Base-by-base conservation (phyloP, 2,797 vertebrate genomes). In the Sparidentex hasta region DNA sequence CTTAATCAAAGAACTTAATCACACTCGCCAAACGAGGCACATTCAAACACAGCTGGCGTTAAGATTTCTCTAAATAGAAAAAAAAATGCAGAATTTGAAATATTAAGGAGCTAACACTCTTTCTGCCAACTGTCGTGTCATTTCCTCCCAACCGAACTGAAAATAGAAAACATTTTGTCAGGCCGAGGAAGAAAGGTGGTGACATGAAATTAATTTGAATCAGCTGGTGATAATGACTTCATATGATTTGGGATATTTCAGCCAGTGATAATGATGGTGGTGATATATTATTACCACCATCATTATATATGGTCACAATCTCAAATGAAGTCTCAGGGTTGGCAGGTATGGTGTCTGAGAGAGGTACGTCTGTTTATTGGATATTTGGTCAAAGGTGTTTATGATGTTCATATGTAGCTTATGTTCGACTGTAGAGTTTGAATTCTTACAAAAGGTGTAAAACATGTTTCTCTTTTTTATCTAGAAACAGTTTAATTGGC, bases 61-160 rank as follows among this genome's bases (percentile, higher is more conserved):
- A 56, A 51, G 33, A 48, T 61, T 54, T 74, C 38, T 74, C n/a
- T 12, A 41, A 69, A 69, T 56, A 62, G 47, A 52, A 23, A 18
- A 59, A 54, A 41, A 33, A 17, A 44, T 7, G 57, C 12, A 43
- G 25, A n/a, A 69, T 2, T 55, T 29, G 18, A 43, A n/a, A 7
- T 29, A 7, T 61, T n/a, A 55, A 25, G 38, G 18, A 64, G 41
- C 55, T 20, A 16, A 46, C 5, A 11, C 14, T 55, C 17, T 16
- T 9, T 25, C 11, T 62, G 20, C 18, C 16, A 18, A 56, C 44
- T 63, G 23, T 44, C 11, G 72, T 48, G 20, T n/a, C 3, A 46
- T 21, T 43, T 61, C 20, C 29, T 52, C 4, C 46, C 3, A 18
- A 20, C 2, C 44, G 18, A 66, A 25, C 16, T 23, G 3, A n/a